Percentiles rank a stretch among this genome's conserved stretches.
Conservation (phyloP, 2,113 vertebrate genomes). For the Xenopus tropicalis region DNA sequence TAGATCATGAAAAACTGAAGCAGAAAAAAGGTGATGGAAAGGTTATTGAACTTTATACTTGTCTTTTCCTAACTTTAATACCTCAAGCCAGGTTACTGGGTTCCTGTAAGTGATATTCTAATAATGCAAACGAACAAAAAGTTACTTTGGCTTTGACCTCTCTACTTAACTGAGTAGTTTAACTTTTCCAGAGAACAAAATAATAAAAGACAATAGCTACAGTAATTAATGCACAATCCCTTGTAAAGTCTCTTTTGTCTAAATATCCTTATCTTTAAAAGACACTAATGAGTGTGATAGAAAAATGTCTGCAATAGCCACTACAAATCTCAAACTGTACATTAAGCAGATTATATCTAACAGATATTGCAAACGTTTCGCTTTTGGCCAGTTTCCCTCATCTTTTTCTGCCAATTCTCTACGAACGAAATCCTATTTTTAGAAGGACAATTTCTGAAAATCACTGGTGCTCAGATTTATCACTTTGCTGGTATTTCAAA, state of each 20-base stretch:
- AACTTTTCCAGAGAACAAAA: conserved; percentile 41
- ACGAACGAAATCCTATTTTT: conserved; percentile 19
- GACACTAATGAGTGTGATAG: conserved; percentile 44
- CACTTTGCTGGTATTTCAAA: conserved; percentile 38
- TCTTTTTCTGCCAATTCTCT: conserved; percentile 42
- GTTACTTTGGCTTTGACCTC: conserved; percentile 23
- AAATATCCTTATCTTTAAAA: conserved; percentile 41
- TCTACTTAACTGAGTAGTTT: conserved; percentile 5
- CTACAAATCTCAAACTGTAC: neutral
- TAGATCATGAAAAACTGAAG: too few relatives aligned
- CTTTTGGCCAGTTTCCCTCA: conserved; percentile 41
- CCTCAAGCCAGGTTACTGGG: too few relatives aligned
- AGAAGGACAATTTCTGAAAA: conserved; percentile 6
- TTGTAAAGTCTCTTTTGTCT: conserved; percentile 26
- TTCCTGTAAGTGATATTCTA: too few relatives aligned
- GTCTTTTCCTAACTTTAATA: too few relatives aligned
- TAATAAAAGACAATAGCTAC: conserved; percentile 39
- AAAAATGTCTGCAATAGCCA: conserved; percentile 39
- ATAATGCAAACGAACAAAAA: neutral
- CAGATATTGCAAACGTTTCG: neutral
- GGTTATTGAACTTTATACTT: too few relatives aligned
- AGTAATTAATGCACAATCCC: conserved; percentile 33
- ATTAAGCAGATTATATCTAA: neutral
- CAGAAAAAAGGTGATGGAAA: too few relatives aligned
- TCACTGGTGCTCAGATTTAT: conserved; percentile 33